Evolutionary conservation across 2,113 vertebrate genomes (phyloP), one percentile per base, ranked within the genome.

Genomic region (Myiozetetes cayanensis): DNA sequence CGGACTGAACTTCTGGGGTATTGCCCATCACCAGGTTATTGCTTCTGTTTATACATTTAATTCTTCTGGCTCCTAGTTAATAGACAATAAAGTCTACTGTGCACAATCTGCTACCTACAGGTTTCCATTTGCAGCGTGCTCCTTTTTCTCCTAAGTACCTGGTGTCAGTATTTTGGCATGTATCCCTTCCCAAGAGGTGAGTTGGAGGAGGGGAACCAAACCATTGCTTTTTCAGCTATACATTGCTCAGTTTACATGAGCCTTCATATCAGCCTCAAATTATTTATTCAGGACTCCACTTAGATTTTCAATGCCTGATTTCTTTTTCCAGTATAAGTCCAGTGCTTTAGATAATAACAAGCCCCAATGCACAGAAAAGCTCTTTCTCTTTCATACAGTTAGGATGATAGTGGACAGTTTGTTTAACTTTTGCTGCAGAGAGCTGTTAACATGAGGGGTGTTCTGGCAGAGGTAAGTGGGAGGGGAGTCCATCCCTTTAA

Each of bases 251-350:
- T 93, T 94, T 83, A 53, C 37, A n/a, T 61, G 17, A 15, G 35
- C 39, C 59, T 91, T 93, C n/a, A 2, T 86, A 88, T 74, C 79
- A 88, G 43, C 23, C 56, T 88, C 22, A 1, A 77, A 91, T 86
- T 84, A 93, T 86, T 93, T 96, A 90, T 93, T 93, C 82, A 95
- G 82, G 46, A 55, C 37, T 85, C 61, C 46, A 27, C 44, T 74
- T 87, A 68, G 46, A 53, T 93, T 94, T 37, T 80, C 7, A 5
- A 28, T 2, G 18, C 47, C 17, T 61, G 52, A 63, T 87, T 95
- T 81, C 13, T 91, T 78, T 86, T 90, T 84, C 76, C 85, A 88
- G 67, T 88, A 78, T 68, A 90, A 77, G 15, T 84, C 14, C 65
- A 77, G 30, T 52, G 35, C 17, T 95, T 93, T 71, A 77, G 90